phyloP scores from a whole-genome alignment of 2,888 invertebrate species.

The Oscheius onirici region DNA sequence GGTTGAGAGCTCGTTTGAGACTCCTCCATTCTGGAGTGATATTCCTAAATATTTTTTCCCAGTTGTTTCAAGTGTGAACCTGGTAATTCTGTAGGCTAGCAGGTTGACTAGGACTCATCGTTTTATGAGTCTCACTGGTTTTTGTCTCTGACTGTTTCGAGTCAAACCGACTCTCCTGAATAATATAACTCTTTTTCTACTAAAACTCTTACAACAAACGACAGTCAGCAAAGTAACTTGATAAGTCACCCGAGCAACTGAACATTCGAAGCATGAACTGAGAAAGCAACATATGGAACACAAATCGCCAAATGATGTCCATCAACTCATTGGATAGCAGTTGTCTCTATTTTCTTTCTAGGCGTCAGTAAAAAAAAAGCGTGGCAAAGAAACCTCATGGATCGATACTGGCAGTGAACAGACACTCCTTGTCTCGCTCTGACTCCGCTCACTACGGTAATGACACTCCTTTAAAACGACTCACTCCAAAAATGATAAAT shows the following conservation, averaged over 20 bases:
- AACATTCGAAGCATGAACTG: too few species aligned
- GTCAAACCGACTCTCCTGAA: too few species aligned
- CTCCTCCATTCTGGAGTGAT: neutral
- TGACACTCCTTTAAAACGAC: constrained; percentile 1
- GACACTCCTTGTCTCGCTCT: constrained; percentile 19
- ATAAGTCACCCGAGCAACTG: too few species aligned
- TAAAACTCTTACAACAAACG: too few species aligned
- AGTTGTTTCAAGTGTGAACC: neutral
- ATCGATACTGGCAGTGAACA: constrained; percentile 1
- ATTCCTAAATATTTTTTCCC: neutral
- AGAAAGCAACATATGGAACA: too few species aligned
- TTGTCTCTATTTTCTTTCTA: constrained; percentile 8
- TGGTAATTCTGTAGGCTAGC: neutral
- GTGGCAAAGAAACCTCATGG: neutral
- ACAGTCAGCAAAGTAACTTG: too few species aligned
- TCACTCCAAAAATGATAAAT: neutral
- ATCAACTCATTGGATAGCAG: neutral
- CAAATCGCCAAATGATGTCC: neutral
- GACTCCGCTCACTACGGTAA: constrained; percentile 13
- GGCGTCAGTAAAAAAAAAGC: neutral
- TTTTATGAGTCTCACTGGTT: neutral
- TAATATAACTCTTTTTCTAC: too few species aligned
- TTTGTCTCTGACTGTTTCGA: too few species aligned
- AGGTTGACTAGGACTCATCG: neutral
- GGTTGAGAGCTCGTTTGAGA: neutral